phyloP scores from a whole-genome alignment of 1,140 invertebrate species.

The Chrysopa pallens region DNA sequence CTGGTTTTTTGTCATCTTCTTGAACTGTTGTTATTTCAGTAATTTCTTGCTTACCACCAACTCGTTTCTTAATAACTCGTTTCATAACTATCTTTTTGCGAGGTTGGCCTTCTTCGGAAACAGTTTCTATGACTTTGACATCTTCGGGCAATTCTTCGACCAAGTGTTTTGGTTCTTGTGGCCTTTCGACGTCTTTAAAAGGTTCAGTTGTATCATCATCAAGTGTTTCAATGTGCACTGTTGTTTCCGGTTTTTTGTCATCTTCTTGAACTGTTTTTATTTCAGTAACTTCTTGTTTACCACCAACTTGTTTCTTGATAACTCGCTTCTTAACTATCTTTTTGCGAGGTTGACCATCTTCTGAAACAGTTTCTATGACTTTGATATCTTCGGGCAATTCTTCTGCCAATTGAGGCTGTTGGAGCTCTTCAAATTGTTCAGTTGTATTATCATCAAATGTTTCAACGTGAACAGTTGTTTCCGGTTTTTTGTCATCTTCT shows the following conservation, averaged over 20 bases:
- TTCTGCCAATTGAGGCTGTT: too few species aligned
- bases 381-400: too few species aligned
- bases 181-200: background rate
- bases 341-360: too few species aligned
- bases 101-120: slow-evolving; percentile 4
- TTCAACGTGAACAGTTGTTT: too few species aligned
- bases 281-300: too few species aligned
- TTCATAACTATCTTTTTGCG: slow-evolving; percentile 6
- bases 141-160: slow-evolving; percentile 1
- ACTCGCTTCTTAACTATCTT: too few species aligned
- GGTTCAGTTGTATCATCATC: background rate
- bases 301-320: too few species aligned
- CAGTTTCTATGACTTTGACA: background rate
- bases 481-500: too few species aligned
- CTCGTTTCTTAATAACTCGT: slow-evolving; percentile 4
- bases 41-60: slow-evolving; percentile 6
- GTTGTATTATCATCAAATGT: too few species aligned
- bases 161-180: background rate
- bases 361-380: too few species aligned
- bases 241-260: slow-evolving; percentile 4
- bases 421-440: too few species aligned
- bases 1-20: slow-evolving; percentile 2
- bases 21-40: slow-evolving; percentile 3
- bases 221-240: background rate
- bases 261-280: too few species aligned